phyloP scores from a whole-genome alignment of 2,888 invertebrate species.

The Heterodera filipjevi region DNA sequence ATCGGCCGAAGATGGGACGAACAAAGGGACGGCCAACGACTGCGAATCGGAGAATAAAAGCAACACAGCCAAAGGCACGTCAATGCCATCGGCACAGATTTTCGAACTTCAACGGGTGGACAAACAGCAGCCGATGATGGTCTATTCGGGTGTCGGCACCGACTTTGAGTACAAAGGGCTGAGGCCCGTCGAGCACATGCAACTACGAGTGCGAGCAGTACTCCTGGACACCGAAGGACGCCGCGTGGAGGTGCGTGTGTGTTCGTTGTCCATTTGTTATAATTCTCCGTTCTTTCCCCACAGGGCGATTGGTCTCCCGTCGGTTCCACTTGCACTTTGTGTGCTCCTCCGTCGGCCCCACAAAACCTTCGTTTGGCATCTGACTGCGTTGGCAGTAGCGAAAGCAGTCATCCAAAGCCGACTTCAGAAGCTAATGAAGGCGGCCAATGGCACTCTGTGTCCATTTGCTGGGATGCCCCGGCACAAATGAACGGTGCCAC shows the following conservation, averaged over 20 bases:
- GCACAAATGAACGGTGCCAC: conserved; percentile 45
- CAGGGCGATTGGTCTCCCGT: conserved; percentile 49
- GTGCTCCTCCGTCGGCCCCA: conserved; percentile 40
- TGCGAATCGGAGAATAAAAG: not conserved
- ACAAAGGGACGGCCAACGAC: not conserved
- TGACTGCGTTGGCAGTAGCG: not conserved
- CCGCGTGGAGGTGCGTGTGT: conserved; percentile 38
- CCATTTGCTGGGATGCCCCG: conserved; percentile 42
- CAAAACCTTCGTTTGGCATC: conserved; percentile 36
- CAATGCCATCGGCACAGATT: conserved; percentile 34
- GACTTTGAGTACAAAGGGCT: conserved; percentile 42
- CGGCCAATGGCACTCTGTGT: conserved; percentile 25
- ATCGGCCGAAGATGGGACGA: not conserved
- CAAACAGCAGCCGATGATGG: conserved; percentile 44
- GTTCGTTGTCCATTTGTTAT: not conserved
- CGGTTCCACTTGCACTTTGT: conserved; percentile 45
- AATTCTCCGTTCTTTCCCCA: not conserved
- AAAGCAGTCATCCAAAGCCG: not conserved
- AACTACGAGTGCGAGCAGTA: conserved; percentile 47
- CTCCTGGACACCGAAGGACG: conserved; percentile 47
- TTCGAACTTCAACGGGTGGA: conserved; percentile 49
- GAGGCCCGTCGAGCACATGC: conserved; percentile 49
- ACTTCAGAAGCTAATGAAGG: not conserved
- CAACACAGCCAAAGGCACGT: not conserved
- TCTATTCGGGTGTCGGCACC: conserved; percentile 44